Base-by-base conservation (phyloP, 2,797 vertebrate genomes). In the Thunnus albacares region DNA sequence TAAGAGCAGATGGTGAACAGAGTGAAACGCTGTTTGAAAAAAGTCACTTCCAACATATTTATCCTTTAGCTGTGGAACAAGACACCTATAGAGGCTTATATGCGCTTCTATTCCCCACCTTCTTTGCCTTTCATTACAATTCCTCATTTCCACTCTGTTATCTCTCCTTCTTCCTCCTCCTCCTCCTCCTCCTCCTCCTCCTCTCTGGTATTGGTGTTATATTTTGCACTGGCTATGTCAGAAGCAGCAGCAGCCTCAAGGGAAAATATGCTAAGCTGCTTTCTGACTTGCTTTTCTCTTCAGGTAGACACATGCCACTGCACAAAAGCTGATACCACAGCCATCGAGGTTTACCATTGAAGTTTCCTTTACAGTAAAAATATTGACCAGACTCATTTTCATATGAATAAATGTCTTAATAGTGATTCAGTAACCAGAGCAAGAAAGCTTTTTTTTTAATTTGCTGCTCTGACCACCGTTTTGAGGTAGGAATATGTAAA, bases 221-320 rank as follows among this genome's bases (percentile, higher is more conserved):
- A 82, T 60, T 78, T 74, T 70, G 26, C n/a, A 1, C 43, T 61
- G 63, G 79, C 84, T 61, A 75, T 69, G 70, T 85, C 63, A 56
- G 68, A 56, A 77, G 72, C 59, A 82, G 84, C 18, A 51, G 45
- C 45, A 75, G 85, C 78, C 85, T 74, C 47, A 4, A 79, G 80
- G 70, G 79, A 69, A 75, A 86, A 87, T 85, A 78, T 64, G 83
- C 80, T 84, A 87, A 87, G 78, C 86, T 84, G 38, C 84, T 89
- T 83, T 88, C 80, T 78, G 60, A 83, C 75, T 80, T 43, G 52
- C 55, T 53, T 68, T 53, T 75, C 49, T 56, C 20, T 73, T 75
- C 73, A 86, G 78, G 57, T 64, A 51, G 33, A 58, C 24, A 51
- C 13, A 18, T 38, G 62, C 2, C n/a, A 20, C 45, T 41, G 68